These are phyloP conservation scores for Cololabis saira DNA, from an alignment of 2,113 vertebrate genomes.

Conservation along the genomic window DNA sequence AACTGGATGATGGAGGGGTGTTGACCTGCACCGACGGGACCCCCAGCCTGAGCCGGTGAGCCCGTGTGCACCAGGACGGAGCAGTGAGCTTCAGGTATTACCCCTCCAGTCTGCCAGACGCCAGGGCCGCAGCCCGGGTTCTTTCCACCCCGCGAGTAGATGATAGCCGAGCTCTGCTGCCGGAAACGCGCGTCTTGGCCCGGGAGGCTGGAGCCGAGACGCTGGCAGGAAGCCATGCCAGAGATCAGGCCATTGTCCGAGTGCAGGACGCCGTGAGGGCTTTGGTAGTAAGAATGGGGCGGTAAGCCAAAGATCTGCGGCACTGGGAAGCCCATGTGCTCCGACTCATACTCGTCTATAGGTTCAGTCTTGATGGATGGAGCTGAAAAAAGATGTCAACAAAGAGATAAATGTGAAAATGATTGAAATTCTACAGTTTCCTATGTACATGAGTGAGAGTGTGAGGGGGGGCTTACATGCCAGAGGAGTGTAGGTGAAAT, in stretches of 20 bases:
- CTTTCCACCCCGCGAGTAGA: conserved; percentile 88
- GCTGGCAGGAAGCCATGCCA: conserved; percentile 91
- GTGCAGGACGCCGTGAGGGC: conserved; percentile 82
- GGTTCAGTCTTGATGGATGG: conserved; percentile 98
- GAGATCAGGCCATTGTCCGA: conserved; percentile 87
- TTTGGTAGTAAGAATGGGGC: conserved; percentile 89
- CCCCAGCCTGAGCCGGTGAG: conserved; percentile 83
- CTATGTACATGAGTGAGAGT: not conserved
- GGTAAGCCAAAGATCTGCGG: conserved; percentile 88
- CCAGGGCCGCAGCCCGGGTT: conserved; percentile 85
- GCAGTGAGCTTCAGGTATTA: conserved; percentile 89
- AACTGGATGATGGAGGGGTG: conserved; percentile 94
- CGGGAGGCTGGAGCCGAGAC: conserved; percentile 84
- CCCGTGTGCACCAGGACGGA: conserved; percentile 93
- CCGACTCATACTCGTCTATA: conserved; percentile 90
- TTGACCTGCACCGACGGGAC: conserved; percentile 70
- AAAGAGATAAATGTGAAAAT: fast-evolving
- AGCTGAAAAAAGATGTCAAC: conserved; percentile 77
- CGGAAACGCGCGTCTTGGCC: conserved; percentile 85
- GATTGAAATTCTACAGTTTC: not conserved
- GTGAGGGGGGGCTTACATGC: conserved; percentile 82
- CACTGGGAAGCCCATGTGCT: conserved; percentile 86
- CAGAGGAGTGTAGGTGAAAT: conserved; percentile 89
- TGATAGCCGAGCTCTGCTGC: conserved; percentile 89
- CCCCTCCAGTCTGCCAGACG: conserved; percentile 83